These are phyloP conservation scores for Grapholita molesta DNA, from an alignment of 1,140 invertebrate genomes.

Conservation along the genomic window DNA sequence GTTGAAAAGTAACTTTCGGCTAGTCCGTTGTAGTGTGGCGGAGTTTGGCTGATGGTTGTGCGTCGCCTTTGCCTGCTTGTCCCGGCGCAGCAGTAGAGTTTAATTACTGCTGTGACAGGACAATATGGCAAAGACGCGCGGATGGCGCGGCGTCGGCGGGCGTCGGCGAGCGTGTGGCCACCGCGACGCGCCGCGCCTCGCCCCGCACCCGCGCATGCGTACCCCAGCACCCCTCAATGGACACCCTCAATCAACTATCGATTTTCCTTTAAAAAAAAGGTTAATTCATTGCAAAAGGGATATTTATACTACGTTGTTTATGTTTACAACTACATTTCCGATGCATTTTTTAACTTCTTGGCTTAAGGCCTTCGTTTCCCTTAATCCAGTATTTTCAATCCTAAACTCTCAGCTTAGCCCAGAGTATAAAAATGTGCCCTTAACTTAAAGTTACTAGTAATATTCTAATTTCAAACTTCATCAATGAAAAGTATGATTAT, in stretches of 20 bases:
- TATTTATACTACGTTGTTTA: slow-evolving; percentile 14
- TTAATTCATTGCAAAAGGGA: slow-evolving; percentile 40
- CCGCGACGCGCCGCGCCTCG: slow-evolving; percentile 54
- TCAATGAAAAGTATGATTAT: too few relatives aligned
- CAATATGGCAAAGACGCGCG: slow-evolving; percentile 87
- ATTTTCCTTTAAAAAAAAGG: slow-evolving; percentile 62
- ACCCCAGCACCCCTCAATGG: slow-evolving; percentile 53
- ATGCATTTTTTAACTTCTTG: background rate
- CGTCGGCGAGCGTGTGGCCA: slow-evolving; percentile 58
- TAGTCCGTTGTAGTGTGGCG: background rate
- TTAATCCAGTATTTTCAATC: background rate
- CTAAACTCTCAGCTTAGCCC: background rate
- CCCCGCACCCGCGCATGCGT: slow-evolving; percentile 42
- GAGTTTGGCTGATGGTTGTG: slow-evolving; percentile 26
- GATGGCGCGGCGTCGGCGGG: slow-evolving; percentile 54
- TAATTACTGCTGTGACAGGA: slow-evolving; percentile 96
- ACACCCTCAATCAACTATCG: slow-evolving; percentile 71
- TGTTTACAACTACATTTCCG: slow-evolving; percentile 1
- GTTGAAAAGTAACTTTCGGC: too few relatives aligned
- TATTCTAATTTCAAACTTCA: too few relatives aligned
- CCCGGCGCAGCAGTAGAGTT: slow-evolving; percentile 91
- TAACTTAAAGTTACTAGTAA: too few relatives aligned
- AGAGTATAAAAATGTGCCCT: too few relatives aligned
- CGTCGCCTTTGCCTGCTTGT: slow-evolving; percentile 84
- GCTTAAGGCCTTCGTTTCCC: background rate